A percentile compares a stretch with the other conserved stretches of the same genome.
These are phyloP conservation scores for Silurus lanzhouensis DNA, from an alignment of 2,797 vertebrate genomes.

Conservation along the genomic window DNA sequence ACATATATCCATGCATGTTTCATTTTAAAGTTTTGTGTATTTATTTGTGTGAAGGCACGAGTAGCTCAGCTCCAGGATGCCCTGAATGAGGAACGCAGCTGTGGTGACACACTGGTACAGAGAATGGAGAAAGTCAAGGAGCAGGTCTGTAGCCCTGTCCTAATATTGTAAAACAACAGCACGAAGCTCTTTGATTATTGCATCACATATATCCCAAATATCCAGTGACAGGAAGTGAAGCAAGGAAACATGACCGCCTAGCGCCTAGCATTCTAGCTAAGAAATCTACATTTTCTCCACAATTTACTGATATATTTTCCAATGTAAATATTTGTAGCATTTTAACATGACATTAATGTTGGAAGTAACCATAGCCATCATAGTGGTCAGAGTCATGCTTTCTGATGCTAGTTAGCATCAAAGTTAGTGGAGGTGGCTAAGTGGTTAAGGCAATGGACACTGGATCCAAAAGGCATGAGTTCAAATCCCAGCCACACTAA, in stretches of 20 bases:
- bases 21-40: slow-evolving; percentile 28
- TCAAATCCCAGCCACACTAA: too few species aligned
- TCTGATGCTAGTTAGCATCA: too few species aligned
- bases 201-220: neutral
- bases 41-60: slow-evolving; percentile 76
- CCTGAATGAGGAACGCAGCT: slow-evolving; percentile 86
- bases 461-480: too few species aligned
- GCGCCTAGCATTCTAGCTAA: neutral
- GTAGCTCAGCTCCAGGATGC: slow-evolving; percentile 84
- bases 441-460: too few species aligned
- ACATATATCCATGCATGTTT: slow-evolving; percentile 10
- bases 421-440: too few species aligned
- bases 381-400: too few species aligned
- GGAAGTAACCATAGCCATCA: too few species aligned
- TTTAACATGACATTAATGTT: too few species aligned
- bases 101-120: slow-evolving; percentile 86
- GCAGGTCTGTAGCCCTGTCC: slow-evolving; percentile 76
- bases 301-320: neutral
- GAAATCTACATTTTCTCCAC: neutral
- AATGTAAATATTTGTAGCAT: neutral
- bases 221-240: neutral
- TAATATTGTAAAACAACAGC: neutral
- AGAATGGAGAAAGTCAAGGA: slow-evolving; percentile 87
- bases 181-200: neutral
- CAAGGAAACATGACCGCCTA: neutral